Evolutionary conservation across 2,797 vertebrate species (phyloP), one percentile per base, ranked within the genome.

Genomic region (Echeneis naucrates): DNA sequence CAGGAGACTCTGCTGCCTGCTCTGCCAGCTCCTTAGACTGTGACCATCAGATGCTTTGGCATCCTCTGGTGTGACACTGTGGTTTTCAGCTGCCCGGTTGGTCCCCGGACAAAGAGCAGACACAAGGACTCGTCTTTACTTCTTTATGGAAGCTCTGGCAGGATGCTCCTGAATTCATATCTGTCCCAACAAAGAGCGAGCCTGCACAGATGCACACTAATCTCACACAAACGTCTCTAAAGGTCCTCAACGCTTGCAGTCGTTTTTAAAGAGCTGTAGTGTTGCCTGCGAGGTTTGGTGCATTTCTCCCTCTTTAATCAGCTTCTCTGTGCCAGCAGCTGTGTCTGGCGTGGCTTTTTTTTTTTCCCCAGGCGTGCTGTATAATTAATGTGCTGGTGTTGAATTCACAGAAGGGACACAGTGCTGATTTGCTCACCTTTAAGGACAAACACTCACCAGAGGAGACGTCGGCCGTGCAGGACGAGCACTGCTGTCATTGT

Each of bases 301-400:
- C 7, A n/a, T 50, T 61, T 27, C 23, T 19, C 17, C 14, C 55
- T 66, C 58, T 73, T 55, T 74, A 45, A 64, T 38, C 65, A 78
- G 60, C 63, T 16, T 38, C 48, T 65, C 35, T n/a, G 61, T 19
- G 30, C 54, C 48, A 33, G 77, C 47, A 51, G 59, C 13, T 59
- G 64, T 37, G 40, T 58, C 47, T 58, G 13, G 11, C 33, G 32
- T 40, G 52, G 30, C 21, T n/a, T 35, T 68, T 67, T 40, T n/a
- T n/a, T n/a, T n/a, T n/a, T n/a, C n/a, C n/a, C n/a, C 40, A 37
- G 75, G 58, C 45, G n/a, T 32, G n/a, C 53, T 80, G 77, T 71
- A 75, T 72, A 77, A 87, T 85, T 79, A 81, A 85, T 83, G 72
- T 19, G 57, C 75, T 57, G 70, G 24, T 72, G 75, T 72, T 74